Base-by-base conservation (phyloP, 2,113 vertebrate genomes). In the Chinchilla lanigera region DNA sequence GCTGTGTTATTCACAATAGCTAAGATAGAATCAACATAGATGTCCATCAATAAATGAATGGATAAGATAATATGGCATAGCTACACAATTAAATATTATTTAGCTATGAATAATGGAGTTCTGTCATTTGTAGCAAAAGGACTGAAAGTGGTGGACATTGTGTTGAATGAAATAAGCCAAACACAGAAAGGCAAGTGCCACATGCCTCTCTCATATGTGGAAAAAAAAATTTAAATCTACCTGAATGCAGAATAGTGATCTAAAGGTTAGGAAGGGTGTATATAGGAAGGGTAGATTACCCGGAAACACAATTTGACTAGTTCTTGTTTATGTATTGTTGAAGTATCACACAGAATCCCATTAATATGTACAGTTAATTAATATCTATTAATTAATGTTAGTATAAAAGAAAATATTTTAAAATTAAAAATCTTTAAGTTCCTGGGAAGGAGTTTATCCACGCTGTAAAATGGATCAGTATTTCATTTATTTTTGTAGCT, bases 401-500 rank as follows among this genome's bases (percentile, higher is more conserved):
- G 24, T 47, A 12, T 33, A 61, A 90, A 78, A 61, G 24, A 60
- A 61, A 50, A 26, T 50, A n/a, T 71, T 87, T 69, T 38, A 30
- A 22, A 56, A 56, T 3, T n/a, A 16, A 58, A 58, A 4, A 80
- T 90, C 41, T 28, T 61, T 47, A 52, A 80, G 30, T 50, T 7
- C 13, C 33, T 73, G 35, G 24, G 9, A 47, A 20, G 28, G 30
- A 16, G 58, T 35, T 54, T 47, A 54, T 35, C 7, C 24, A 1
- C 22, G 28, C 6, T 26, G 1, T 3, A 56, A 6, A 20, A 19
- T 26, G 0, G 5, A 11, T 90, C 4, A 52, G 0, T 2, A 52
- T 16, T 71, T 89, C 47, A 35, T 58, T 58, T 13, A 14, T 86
- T 60, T 86, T 89, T 11, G 54, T 61, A 26, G 38, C 19, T 26